These are phyloP conservation scores for Cataglyphis altisquamis DNA, from an alignment of 2,888 invertebrate genomes.

Conservation along the genomic window DNA sequence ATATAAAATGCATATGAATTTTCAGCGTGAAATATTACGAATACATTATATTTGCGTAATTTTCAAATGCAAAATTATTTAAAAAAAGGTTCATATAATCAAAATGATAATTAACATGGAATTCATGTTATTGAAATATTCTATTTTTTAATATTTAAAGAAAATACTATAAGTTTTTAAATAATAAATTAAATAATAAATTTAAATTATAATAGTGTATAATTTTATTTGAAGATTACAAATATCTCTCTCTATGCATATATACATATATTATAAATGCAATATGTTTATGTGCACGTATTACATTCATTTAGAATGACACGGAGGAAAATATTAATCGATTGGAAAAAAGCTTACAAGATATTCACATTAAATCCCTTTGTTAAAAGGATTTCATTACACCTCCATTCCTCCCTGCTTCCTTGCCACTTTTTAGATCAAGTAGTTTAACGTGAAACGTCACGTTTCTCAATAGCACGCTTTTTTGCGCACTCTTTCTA, in stretches of 20 bases:
- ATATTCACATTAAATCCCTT: slow-evolving; percentile 17
- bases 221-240: neutral
- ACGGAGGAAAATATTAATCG: neutral
- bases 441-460: slow-evolving; percentile 2
- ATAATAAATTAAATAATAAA: neutral
- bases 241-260: neutral
- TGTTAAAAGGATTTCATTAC: slow-evolving; percentile 7
- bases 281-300: neutral
- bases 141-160: neutral
- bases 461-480: slow-evolving; percentile 33
- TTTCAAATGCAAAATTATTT: slow-evolving; percentile 20
- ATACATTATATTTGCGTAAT: neutral
- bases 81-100: neutral
- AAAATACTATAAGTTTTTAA: neutral
- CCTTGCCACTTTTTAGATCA: neutral
- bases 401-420: neutral
- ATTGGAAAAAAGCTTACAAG: neutral
- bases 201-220: neutral
- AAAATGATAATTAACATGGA: neutral
- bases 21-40: neutral
- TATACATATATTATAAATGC: neutral
- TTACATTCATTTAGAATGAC: neutral
- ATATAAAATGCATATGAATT: slow-evolving; percentile 3
- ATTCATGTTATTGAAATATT: neutral
- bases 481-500: slow-evolving; percentile 17